A percentile compares a stretch with the other conserved stretches of the same genome.
Evolutionary conservation across 2,888 invertebrate genomes (phyloP).

Genomic region (Malacosoma neustria): DNA sequence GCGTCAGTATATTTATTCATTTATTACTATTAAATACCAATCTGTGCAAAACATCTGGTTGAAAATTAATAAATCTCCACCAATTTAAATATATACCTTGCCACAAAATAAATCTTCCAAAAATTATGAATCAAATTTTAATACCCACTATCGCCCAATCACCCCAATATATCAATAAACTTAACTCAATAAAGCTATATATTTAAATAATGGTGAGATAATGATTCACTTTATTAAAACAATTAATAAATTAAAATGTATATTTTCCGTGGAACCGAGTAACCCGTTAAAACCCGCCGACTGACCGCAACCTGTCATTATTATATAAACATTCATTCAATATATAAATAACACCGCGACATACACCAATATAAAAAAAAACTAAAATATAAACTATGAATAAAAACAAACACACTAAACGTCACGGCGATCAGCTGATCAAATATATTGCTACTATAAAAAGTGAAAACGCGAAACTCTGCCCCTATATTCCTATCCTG

Average conservation of each 20-base stretch:
- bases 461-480: slow-evolving; percentile 71
- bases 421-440: slow-evolving; percentile 74
- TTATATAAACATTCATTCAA: slow-evolving; percentile 48
- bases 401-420: slow-evolving; percentile 66
- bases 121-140: background rate
- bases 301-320: slow-evolving; percentile 21
- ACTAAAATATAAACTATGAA: slow-evolving; percentile 70
- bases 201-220: slow-evolving; percentile 6
- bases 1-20: too few species aligned
- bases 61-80: background rate
- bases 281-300: background rate
- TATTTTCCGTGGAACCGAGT: background rate
- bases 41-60: too few species aligned
- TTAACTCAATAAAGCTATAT: background rate
- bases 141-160: background rate
- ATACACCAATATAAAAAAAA: slow-evolving; percentile 59
- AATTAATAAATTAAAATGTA: background rate
- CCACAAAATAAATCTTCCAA: background rate
- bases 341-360: slow-evolving; percentile 62
- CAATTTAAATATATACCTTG: background rate
- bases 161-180: background rate
- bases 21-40: too few species aligned
- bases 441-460: slow-evolving; percentile 75
- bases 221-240: slow-evolving; percentile 2
- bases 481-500: slow-evolving; percentile 40